Percentiles rank a stretch among this genome's conserved stretches.
Conservation (phyloP, 2,888 invertebrate genomes). For the Mesorhabditis spiculigera region DNA sequence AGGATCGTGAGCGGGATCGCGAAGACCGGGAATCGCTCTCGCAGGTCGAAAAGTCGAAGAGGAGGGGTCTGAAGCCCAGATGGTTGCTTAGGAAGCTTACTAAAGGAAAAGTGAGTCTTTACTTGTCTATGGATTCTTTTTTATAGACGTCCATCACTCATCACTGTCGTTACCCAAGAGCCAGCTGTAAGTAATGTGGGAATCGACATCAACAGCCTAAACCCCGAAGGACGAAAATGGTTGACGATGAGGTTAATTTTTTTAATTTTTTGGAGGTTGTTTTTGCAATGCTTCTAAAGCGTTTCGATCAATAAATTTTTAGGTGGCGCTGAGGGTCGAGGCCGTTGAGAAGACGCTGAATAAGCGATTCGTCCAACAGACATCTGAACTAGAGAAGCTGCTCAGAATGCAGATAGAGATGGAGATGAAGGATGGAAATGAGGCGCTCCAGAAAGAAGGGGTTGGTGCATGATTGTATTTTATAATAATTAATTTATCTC, state of each 20-base stretch:
- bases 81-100: not conserved
- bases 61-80: constrained; percentile 2
- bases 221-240: no score
- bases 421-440: constrained; percentile 49
- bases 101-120: not conserved
- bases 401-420: constrained; percentile 49
- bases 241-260: no score
- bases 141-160: no score
- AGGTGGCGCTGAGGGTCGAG: not conserved
- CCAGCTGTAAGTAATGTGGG: no score
- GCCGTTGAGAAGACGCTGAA: not conserved
- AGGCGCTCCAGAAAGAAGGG: constrained; percentile 59
- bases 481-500: constrained; percentile 13
- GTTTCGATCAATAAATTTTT: not conserved
- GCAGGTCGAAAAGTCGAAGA: not conserved
- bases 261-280: no score
- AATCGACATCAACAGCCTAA: no score
- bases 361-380: not conserved
- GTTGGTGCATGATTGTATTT: constrained; percentile 19
- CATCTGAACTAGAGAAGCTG: constrained; percentile 45
- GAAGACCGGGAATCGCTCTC: not conserved
- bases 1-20: not conserved
- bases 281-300: no score
- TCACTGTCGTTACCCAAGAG: no score
- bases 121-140: not conserved